Percentiles rank a stretch among this genome's conserved stretches.
Evolutionary conservation across 1,140 invertebrate species (phyloP).

Genomic region (Drosophila obscura): DNA sequence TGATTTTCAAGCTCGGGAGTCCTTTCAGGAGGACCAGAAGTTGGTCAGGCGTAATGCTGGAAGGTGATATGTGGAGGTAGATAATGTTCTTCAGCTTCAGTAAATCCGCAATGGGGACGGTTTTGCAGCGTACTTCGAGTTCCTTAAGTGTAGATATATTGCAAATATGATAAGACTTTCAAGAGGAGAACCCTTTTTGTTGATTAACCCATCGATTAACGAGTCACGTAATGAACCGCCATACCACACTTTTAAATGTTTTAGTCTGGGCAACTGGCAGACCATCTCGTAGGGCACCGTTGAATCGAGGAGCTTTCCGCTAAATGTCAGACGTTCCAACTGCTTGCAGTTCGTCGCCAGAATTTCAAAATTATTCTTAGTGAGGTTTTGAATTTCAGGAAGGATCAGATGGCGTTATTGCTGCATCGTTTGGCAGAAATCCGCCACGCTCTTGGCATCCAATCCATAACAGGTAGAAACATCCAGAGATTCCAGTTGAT

Average conservation of each 20-base stretch:
- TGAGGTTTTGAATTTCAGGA: background rate
- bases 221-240: background rate
- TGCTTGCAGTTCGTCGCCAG: slow-evolving; percentile 15
- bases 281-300: slow-evolving; percentile 11
- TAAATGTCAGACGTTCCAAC: slow-evolving; percentile 23
- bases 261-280: slow-evolving; percentile 22
- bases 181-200: slow-evolving; percentile 13
- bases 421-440: slow-evolving; percentile 15
- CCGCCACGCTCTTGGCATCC: background rate
- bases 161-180: slow-evolving; percentile 36
- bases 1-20: too few relatives aligned
- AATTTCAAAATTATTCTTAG: slow-evolving; percentile 2
- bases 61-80: slow-evolving; percentile 17
- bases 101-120: background rate
- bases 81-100: slow-evolving; percentile 14
- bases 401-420: slow-evolving; percentile 15
- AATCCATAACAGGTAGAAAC: background rate
- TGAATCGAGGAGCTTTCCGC: background rate
- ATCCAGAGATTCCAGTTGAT: slow-evolving; percentile 23
- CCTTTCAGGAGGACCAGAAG: slow-evolving; percentile 19
- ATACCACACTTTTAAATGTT: slow-evolving; percentile 32
- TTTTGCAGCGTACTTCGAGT: slow-evolving; percentile 8
- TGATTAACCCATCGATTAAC: slow-evolving; percentile 14
- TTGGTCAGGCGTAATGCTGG: background rate
- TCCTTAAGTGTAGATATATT: slow-evolving; percentile 28